Evolutionary conservation across 2,888 invertebrate species (phyloP).

Genomic region (Apomyelois bistriatella): DNA sequence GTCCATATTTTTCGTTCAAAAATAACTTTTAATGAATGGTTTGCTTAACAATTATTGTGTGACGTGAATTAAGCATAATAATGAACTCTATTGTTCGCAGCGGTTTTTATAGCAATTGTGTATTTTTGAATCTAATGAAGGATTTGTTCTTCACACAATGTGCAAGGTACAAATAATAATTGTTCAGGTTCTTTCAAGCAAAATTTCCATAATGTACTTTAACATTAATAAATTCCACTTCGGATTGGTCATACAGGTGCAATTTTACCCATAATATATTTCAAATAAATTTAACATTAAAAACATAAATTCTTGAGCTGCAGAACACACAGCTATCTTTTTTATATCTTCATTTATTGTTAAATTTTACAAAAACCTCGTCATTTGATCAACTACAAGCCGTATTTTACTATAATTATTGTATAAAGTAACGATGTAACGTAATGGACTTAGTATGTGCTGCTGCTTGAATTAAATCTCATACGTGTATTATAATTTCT

Average conservation of each 20-base stretch:
- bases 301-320: no score
- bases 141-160: conserved; percentile 23
- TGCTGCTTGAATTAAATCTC: no score
- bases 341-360: no score
- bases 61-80: conserved; percentile 26
- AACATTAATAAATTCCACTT: neutral
- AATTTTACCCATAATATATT: no score
- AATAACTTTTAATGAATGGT: conserved; percentile 7
- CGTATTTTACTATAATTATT: no score
- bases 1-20: neutral
- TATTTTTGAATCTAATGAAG: conserved; percentile 28
- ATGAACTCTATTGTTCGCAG: conserved; percentile 30
- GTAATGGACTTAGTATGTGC: no score
- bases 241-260: neutral
- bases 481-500: no score
- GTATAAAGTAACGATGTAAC: no score
- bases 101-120: conserved; percentile 26
- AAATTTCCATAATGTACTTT: neutral
- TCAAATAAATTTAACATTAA: no score
- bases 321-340: no score
- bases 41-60: conserved; percentile 12
- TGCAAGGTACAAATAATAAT: conserved; percentile 14
- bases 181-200: neutral
- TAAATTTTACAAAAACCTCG: no score
- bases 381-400: no score